Evolutionary conservation across 92 coral and sea anemone genomes (phyloP), one percentile per base, ranked within the genome.

Genomic region (Epizoanthus scotinus): DNA sequence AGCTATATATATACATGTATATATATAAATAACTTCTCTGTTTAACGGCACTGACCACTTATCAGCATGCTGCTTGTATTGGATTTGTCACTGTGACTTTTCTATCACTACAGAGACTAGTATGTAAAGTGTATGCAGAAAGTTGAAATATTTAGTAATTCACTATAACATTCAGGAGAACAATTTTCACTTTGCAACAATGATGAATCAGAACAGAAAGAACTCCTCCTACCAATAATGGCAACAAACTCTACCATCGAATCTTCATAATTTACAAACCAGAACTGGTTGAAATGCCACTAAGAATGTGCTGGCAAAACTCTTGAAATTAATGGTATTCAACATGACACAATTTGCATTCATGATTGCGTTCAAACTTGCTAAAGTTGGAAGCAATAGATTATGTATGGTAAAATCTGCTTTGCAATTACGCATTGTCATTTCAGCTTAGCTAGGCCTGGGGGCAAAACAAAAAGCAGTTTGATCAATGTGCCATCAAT

Each of bases 271-370:
- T 15, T 34, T 49, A 12, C 65, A 74, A 59, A 34, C 29, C 25
- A n/a, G 42, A 74, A 44, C 77, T 70, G 75, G n/a, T 18, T 69
- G 25, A 40, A 69, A 69, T 28, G 22, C 63, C 44, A 59, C 54
- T 36, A 59, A n/a, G n/a, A n/a, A n/a, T 28, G 25, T 57, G 54
- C 21, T 20, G 15, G 57, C 38, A 36, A 22, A 57, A 57, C 18
- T 18, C 58, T 17, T 36, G 42, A 58, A 68, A 68, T 12, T 15
- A 28, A 75, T 12, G 78, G 19, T 26, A 21, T 13, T 47, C 69
- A 72, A 26, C 49, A 18, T 12, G 19, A 52, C 63, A 15, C 63
- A 54, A 26, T 31, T 27, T 53, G 50, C 36, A 24, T 53, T 27
- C 36, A 24, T 28, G 25, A 19, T 38, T 22, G 42, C 29, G 40